A percentile compares a stretch with the other conserved stretches of the same genome.
These are phyloP conservation scores for Macaria notata DNA, from an alignment of 2,888 invertebrate species.

Conservation along the genomic window DNA sequence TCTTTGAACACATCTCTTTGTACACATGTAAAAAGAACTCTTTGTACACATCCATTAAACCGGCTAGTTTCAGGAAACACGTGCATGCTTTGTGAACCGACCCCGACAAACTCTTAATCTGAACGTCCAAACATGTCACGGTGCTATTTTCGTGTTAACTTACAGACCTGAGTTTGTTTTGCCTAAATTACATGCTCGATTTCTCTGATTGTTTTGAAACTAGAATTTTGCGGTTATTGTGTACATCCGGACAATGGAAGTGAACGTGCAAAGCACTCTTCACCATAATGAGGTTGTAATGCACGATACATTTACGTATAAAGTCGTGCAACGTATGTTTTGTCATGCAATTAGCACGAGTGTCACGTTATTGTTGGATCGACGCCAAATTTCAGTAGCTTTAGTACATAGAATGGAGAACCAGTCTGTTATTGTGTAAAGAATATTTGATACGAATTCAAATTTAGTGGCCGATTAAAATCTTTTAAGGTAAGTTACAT, in stretches of 20 bases:
- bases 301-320: constrained; percentile 34
- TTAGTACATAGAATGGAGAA: constrained; percentile 19
- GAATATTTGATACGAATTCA: background rate
- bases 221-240: background rate
- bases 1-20: constrained; percentile 55
- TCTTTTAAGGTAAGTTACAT: constrained; percentile 15
- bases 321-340: constrained; percentile 65
- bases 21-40: constrained; percentile 22
- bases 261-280: too few species aligned
- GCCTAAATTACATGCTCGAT: background rate
- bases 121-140: background rate
- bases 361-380: constrained; percentile 36
- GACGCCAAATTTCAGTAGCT: constrained; percentile 48
- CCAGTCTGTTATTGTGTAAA: constrained; percentile 12
- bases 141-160: background rate
- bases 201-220: background rate
- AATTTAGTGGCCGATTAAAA: constrained; percentile 2
- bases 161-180: constrained; percentile 6
- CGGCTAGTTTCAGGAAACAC: constrained; percentile 43
- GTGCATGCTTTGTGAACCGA: constrained; percentile 38
- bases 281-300: constrained; percentile 17
- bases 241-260: constrained; percentile 6
- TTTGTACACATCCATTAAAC: constrained; percentile 4
- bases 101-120: constrained; percentile 5
- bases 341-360: constrained; percentile 56